These are phyloP conservation scores for Aphidoletes aphidimyza DNA, from an alignment of 2,888 invertebrate species.

Conservation along the genomic window DNA sequence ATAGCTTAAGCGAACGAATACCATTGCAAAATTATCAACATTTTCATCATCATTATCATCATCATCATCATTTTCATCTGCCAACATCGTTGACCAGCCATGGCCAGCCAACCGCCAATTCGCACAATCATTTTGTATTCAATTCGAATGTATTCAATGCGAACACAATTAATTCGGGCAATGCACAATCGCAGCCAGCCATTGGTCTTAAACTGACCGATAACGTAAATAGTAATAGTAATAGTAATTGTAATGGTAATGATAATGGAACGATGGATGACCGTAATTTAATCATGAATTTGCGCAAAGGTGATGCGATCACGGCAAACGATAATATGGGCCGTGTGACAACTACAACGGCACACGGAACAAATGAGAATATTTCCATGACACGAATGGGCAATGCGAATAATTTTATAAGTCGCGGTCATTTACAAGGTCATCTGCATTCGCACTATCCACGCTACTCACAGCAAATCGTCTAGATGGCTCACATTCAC, in stretches of 20 bases:
- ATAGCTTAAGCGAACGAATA: conserved; percentile 42
- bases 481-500: not conserved
- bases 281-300: not conserved
- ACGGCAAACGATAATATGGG: not conserved
- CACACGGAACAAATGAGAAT: not conserved
- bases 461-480: conserved; percentile 28
- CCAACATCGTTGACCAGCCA: conserved; percentile 68
- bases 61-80: conserved; percentile 70
- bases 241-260: no score
- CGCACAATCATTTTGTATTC: conserved; percentile 18
- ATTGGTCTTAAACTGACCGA: not conserved
- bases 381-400: conserved; percentile 22
- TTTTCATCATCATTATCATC: conserved; percentile 69
- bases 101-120: conserved; percentile 59
- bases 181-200: not conserved
- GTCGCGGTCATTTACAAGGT: conserved; percentile 21
- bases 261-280: not conserved
- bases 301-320: not conserved
- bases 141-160: conserved; percentile 44
- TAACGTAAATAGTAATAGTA: no score
- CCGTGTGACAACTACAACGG: no score
- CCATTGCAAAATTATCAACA: conserved; percentile 63
- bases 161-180: not conserved
- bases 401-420: not conserved
- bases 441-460: conserved; percentile 29